Evolutionary conservation across 92 coral and sea anemone species (phyloP).

Genomic region (Bergia puertoricense): DNA sequence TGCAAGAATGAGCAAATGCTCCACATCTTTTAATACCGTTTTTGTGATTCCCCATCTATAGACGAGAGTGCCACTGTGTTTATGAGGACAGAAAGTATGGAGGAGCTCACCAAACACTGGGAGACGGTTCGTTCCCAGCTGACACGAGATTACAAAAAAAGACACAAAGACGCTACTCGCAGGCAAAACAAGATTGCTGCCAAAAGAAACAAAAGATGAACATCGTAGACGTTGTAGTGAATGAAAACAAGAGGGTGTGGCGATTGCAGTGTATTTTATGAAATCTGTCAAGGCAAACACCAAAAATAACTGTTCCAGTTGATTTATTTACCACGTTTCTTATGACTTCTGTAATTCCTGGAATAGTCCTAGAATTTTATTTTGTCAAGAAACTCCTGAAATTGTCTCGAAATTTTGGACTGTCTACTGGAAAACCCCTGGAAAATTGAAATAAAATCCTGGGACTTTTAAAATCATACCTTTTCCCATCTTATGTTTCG

Average conservation of each 20-base stretch:
- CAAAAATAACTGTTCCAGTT: no score
- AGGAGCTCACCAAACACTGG: conserved; percentile 79
- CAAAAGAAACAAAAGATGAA: conserved; percentile 52
- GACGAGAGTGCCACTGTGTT: conserved; percentile 47
- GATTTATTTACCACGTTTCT: no score
- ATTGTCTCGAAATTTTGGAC: no score
- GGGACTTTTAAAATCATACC: no score
- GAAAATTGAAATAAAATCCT: no score
- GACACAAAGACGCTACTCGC: conserved; percentile 82
- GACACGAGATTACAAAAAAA: conserved; percentile 85
- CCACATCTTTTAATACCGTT: not conserved
- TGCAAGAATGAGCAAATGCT: no score
- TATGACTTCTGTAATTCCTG: no score
- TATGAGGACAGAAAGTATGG: conserved; percentile 64
- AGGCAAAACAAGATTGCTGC: conserved; percentile 83
- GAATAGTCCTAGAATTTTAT: no score
- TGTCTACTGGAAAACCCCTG: no score
- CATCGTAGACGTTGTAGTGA: not conserved
- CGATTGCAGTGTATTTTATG: not conserved
- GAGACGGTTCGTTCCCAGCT: conserved; percentile 76
- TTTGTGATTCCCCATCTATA: not conserved
- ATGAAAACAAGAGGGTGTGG: not conserved
- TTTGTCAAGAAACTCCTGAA: no score
- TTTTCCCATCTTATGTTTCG: no score
- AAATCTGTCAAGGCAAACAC: no score